Percentiles rank a stretch among this genome's conserved stretches.
Evolutionary conservation across 2,797 vertebrate species (phyloP).

Genomic region (Florisuga fusca): DNA sequence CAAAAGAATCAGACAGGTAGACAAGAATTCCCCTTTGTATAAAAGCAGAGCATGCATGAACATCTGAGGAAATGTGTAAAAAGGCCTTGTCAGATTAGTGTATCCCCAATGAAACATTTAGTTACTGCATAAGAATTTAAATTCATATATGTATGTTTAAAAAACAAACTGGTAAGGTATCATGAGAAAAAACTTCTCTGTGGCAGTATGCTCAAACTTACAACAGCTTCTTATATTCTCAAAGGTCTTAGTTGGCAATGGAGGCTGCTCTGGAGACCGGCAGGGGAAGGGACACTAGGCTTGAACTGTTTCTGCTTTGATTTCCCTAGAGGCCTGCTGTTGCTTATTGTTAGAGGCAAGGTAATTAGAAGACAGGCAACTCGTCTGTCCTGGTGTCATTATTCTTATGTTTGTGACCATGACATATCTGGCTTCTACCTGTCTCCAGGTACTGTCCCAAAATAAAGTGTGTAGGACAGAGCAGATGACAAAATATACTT

Average conservation of each 20-base stretch:
- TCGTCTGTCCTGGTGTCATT: neutral
- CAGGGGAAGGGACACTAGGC: neutral
- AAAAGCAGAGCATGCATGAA: conserved; percentile 28
- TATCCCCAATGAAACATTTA: neutral
- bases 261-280: neutral
- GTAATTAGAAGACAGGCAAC: neutral
- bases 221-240: neutral
- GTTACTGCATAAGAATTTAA: neutral
- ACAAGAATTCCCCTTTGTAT: conserved; percentile 31
- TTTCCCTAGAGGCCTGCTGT: neutral
- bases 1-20: conserved; percentile 49
- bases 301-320: neutral
- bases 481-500: neutral
- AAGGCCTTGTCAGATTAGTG: conserved; percentile 9
- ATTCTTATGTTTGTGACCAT: neutral
- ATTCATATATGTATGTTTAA: neutral
- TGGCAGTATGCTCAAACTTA: neutral
- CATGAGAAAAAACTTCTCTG: neutral
- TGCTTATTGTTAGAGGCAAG: neutral
- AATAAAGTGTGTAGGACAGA: neutral
- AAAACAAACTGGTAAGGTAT: neutral
- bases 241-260: neutral
- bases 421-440: neutral
- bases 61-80: conserved; percentile 18
- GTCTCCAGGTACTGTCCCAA: neutral